Base-by-base conservation (phyloP, 92 coral and sea anemone genomes). In the Isaurus tuberculatus region DNA sequence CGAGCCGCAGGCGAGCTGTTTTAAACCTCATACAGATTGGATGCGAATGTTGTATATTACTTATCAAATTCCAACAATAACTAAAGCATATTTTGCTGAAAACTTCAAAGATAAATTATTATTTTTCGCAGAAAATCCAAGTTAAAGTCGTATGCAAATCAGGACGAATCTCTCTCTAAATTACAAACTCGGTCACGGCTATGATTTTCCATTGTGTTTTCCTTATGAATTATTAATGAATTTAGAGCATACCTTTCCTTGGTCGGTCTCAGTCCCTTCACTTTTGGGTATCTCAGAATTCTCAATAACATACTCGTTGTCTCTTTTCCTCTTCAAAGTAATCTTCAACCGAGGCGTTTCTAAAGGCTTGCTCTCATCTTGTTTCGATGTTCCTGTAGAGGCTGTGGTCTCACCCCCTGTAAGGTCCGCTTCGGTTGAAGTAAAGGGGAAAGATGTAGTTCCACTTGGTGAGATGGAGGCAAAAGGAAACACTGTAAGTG, bases 261-360 rank as follows among this genome's bases (percentile, higher is more conserved):
- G 86, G 34, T 31, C 90, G 8, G 55, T 73, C 44, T 70, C 79
- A 57, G 33, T 88, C 73, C 89, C 89, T 30, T 85, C 67, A 26
- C 66, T 84, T 33, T 88, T 94, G 36, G 94, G 97, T 43, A 91
- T 73, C 46, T 89, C 94, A 30, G 86, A 83, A 86, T 89, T 92
- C 73, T 96, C 94, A 72, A 97, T 93, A 51, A 97, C 98, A 70
- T 97, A 97, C 84, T 97, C 98, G 61, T 95, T 96, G 63, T 71
- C 97, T 32, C 97, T 88, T 73, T 97, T 97, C 9, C 98, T 88
- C 64, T 92, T 97, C 8, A 97, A 58, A 55, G 91, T 93, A 14
- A 95, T 90, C 79, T 91, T 95, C n/a, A 89, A 91, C 40, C 90
- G 94, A 15, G 97, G 92, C 0, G 98, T 90, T 15, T 94, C 94